These are phyloP conservation scores for Tragopan temminckii DNA, from an alignment of 2,797 vertebrate species.

Conservation along the genomic window DNA sequence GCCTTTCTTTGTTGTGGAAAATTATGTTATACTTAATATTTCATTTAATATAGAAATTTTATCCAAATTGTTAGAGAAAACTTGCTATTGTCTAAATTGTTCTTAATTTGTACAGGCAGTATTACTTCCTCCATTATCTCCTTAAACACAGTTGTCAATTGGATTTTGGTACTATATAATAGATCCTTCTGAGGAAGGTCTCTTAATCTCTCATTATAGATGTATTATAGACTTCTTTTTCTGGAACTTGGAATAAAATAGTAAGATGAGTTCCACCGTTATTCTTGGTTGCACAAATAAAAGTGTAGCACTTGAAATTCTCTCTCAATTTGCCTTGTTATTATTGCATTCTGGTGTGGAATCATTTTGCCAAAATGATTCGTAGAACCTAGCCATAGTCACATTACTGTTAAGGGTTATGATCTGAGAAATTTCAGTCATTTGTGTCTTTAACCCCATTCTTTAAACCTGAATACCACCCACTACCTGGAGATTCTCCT, in stretches of 20 bases:
- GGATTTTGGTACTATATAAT: neutral
- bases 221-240: neutral
- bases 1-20: slow-evolving; percentile 48
- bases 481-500: neutral
- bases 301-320: neutral
- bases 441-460: neutral
- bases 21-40: neutral
- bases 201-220: neutral
- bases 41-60: neutral
- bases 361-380: neutral
- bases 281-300: neutral
- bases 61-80: neutral
- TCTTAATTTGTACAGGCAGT: neutral
- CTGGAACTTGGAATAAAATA: neutral
- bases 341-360: neutral
- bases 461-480: neutral
- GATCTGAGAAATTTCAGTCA: neutral
- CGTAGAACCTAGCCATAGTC: neutral
- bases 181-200: neutral
- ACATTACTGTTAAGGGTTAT: neutral
- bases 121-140: neutral
- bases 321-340: neutral
- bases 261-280: neutral
- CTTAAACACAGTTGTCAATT: neutral
- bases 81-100: neutral